These are phyloP conservation scores for Pseudoips prasinana DNA, from an alignment of 2,888 invertebrate species.

Conservation along the genomic window DNA sequence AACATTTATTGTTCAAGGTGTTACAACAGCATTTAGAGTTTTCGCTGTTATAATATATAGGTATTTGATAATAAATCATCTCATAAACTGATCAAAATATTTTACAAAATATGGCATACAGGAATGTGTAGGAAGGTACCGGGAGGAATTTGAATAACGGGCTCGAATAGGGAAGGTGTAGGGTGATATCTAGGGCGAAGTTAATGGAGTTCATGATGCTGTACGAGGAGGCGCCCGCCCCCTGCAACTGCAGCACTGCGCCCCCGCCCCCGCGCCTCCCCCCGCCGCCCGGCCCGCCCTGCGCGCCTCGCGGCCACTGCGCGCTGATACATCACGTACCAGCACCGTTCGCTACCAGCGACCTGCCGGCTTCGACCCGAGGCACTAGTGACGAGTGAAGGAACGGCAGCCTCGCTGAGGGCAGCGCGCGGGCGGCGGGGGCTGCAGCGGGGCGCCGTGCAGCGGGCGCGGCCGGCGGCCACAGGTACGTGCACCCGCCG, in stretches of 20 bases:
- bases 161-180: background rate
- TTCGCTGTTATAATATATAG: too few species aligned
- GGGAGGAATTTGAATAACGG: background rate
- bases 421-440: constrained; percentile 6
- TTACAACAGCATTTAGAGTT: too few species aligned
- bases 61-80: too few species aligned
- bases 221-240: constrained; percentile 15
- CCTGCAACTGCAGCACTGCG: constrained; percentile 22
- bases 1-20: too few species aligned
- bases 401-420: constrained; percentile 2
- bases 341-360: constrained; percentile 9
- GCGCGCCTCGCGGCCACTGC: constrained; percentile 8
- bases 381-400: too few species aligned
- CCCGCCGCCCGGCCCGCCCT: background rate
- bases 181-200: constrained; percentile 10
- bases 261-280: constrained; percentile 3
- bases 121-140: background rate
- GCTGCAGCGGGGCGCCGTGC: background rate
- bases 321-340: constrained; percentile 13
- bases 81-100: too few species aligned
- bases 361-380: constrained; percentile 1
- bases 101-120: too few species aligned
- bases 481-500: constrained; percentile 16
- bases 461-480: constrained; percentile 4
- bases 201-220: constrained; percentile 12